Conservation (phyloP, 2,113 vertebrate genomes). For the Dicerorhinus sumatrensis region DNA sequence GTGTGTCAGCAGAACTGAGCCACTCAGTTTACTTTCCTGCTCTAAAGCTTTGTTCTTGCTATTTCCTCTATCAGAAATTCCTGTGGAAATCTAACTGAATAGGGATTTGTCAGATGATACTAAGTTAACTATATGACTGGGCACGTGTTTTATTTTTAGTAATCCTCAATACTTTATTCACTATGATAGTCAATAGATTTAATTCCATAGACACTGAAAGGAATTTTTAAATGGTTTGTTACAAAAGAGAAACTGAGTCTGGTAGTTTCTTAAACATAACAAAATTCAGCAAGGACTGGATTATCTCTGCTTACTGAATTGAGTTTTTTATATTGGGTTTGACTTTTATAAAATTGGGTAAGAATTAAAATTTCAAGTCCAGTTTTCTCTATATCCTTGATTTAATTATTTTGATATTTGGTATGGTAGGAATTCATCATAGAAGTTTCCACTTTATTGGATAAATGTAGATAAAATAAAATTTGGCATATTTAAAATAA, state of each 20-base stretch:
- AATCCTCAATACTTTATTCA: not conserved
- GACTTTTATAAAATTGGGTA: slow-evolving; percentile 11
- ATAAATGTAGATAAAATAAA: slow-evolving; percentile 33
- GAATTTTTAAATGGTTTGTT: slow-evolving; percentile 44
- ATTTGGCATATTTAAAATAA: slow-evolving; percentile 36
- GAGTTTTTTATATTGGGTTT: slow-evolving; percentile 28
- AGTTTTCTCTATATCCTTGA: slow-evolving; percentile 18
- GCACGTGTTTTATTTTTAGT: slow-evolving; percentile 31
- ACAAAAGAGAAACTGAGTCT: slow-evolving; percentile 38
- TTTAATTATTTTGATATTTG: slow-evolving; percentile 60
- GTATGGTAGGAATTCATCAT: slow-evolving; percentile 33
- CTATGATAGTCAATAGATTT: not conserved
- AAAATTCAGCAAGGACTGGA: slow-evolving; percentile 27
- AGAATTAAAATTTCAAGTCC: slow-evolving; percentile 35
- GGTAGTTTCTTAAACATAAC: slow-evolving; percentile 16
- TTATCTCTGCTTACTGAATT: slow-evolving; percentile 38
- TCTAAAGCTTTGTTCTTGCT: not conserved
- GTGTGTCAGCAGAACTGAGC: not conserved
- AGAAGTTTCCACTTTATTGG: slow-evolving; percentile 12
- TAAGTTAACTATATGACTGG: not conserved
- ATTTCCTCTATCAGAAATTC: not conserved
- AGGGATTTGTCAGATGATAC: not conserved
- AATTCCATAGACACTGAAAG: slow-evolving; percentile 8
- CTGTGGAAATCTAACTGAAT: not conserved
- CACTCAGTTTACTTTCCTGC: not conserved